Conservation (phyloP, 2,797 vertebrate genomes). For the Falco peregrinus region DNA sequence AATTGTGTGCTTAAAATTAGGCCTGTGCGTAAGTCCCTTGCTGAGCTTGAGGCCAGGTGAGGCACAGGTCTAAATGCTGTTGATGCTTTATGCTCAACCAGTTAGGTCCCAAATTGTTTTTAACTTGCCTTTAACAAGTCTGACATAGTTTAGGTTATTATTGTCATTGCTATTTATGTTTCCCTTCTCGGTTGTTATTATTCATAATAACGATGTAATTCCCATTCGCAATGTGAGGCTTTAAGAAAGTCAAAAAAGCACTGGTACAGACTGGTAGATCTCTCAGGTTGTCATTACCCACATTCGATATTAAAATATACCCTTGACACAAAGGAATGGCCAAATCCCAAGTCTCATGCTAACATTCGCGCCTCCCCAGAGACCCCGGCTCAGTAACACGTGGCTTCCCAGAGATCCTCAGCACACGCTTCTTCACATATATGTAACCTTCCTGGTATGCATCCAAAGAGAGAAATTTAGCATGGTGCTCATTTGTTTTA, state of each 20-base stretch:
- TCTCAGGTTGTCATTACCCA: background rate
- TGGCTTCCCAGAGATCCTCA: background rate
- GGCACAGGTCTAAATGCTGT: background rate
- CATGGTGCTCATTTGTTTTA: background rate
- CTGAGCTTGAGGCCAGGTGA: background rate
- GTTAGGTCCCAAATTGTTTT: background rate
- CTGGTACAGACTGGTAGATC: background rate
- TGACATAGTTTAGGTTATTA: background rate
- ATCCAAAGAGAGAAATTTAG: background rate
- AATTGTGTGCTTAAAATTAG: background rate
- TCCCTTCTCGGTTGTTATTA: background rate
- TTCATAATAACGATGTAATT: background rate
- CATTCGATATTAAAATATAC: background rate
- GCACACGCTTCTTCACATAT: background rate
- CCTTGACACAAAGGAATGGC: background rate
- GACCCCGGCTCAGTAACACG: background rate
- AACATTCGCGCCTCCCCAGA: background rate
- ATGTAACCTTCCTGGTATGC: background rate
- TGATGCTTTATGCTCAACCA: background rate
- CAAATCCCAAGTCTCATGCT: background rate
- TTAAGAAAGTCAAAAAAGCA: background rate
- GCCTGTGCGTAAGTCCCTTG: accelerated
- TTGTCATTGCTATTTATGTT: background rate
- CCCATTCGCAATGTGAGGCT: background rate
- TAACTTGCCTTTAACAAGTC: background rate